Conservation (phyloP, 1,140 invertebrate genomes). For the Caenorhabditis tropicalis region DNA sequence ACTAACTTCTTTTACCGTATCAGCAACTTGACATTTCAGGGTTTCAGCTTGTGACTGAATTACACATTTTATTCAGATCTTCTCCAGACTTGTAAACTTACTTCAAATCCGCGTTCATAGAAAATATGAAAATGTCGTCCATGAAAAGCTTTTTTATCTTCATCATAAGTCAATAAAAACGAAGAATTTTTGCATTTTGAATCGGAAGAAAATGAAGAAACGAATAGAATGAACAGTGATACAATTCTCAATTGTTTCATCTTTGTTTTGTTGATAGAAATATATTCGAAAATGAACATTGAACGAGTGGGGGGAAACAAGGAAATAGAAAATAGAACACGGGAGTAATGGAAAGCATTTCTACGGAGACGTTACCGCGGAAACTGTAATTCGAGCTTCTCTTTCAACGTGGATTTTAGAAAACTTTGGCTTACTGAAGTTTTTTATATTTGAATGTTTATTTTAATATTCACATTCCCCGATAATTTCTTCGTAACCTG, state of each 20-base stretch:
- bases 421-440: no score
- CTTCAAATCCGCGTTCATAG: neutral
- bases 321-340: neutral
- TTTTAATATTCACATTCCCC: no score
- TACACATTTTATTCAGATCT: no score
- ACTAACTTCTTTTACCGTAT: neutral
- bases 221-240: neutral
- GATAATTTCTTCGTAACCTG: no score
- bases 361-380: no score
- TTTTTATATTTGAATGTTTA: no score
- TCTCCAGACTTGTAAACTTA: neutral
- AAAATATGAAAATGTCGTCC: slow-evolving; percentile 14
- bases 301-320: neutral
- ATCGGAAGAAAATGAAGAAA: neutral
- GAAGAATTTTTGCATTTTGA: neutral
- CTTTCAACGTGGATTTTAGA: no score
- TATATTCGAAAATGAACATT: neutral
- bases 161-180: neutral
- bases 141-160: slow-evolving; percentile 11
- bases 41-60: neutral
- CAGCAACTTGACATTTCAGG: neutral
- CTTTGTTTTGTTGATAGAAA: neutral
- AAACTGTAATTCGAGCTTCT: no score
- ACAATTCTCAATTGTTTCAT: slow-evolving; percentile 8
- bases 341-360: neutral